Percentiles rank a stretch among this genome's conserved stretches.
These are phyloP conservation scores for Tamias sibiricus DNA, from an alignment of 2,113 vertebrate species.

Conservation along the genomic window DNA sequence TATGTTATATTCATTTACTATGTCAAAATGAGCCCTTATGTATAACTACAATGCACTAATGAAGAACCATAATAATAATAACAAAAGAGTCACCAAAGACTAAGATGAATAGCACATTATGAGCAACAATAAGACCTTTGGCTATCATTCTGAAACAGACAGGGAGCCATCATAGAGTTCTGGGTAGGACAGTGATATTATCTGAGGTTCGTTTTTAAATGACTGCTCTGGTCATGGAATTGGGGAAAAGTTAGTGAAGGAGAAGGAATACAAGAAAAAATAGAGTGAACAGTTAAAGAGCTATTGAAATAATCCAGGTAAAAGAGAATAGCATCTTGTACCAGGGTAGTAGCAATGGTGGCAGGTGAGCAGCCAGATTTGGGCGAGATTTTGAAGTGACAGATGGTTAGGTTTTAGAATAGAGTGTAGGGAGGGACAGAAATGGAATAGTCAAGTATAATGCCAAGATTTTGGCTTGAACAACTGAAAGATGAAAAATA, in stretches of 20 bases:
- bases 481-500: background rate
- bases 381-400: background rate
- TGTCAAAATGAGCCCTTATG: too few species aligned
- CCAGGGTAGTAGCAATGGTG: background rate
- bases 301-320: background rate
- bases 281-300: background rate
- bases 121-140: background rate
- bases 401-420: background rate
- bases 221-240: background rate
- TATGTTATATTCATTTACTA: too few species aligned
- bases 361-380: background rate
- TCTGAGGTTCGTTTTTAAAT: background rate
- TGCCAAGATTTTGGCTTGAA: background rate
- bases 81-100: background rate
- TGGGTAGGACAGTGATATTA: background rate
- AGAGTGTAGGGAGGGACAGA: background rate
- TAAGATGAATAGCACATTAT: background rate
- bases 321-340: background rate
- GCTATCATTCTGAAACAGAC: background rate
- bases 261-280: background rate
- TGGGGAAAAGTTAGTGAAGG: background rate
- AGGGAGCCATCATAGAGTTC: background rate
- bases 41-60: too few species aligned
- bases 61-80: too few species aligned
- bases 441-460: background rate